A percentile compares a stretch with the other conserved stretches of the same genome.
These are phyloP conservation scores for Drosophila ogumai DNA, from an alignment of 1,140 invertebrate species.

Conservation along the genomic window DNA sequence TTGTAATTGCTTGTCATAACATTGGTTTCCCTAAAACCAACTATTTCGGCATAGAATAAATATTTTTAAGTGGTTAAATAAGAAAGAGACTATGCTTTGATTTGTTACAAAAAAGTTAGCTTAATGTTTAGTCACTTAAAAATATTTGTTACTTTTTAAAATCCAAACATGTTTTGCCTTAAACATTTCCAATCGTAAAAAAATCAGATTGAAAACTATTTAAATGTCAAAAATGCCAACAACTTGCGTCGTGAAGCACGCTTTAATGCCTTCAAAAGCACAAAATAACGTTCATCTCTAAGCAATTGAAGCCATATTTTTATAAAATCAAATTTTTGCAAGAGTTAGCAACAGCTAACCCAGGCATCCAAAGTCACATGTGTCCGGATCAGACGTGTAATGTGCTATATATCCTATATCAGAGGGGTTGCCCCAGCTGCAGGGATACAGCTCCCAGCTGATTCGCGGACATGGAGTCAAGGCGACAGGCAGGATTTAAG, in stretches of 20 bases:
- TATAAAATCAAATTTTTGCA: conserved; percentile 17
- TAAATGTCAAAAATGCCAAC: not conserved
- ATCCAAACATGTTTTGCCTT: not conserved
- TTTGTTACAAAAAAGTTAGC: too few species aligned
- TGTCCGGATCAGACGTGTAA: conserved; percentile 36
- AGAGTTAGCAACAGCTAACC: conserved; percentile 5
- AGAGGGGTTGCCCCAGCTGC: conserved; percentile 12
- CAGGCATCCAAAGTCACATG: conserved; percentile 25
- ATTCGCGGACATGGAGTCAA: not conserved
- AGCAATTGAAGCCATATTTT: conserved; percentile 17
- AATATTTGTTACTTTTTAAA: not conserved
- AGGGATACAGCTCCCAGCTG: not conserved
- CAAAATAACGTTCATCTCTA: conserved; percentile 11
- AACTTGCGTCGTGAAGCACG: too few species aligned
- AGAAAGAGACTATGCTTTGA: too few species aligned
- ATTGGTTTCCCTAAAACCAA: not conserved
- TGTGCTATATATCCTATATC: conserved; percentile 20
- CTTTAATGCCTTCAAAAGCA: not conserved
- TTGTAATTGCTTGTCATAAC: not conserved
- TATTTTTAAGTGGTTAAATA: too few species aligned
- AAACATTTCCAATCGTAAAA: not conserved
- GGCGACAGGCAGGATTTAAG: not conserved
- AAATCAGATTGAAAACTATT: not conserved
- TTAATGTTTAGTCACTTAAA: not conserved
- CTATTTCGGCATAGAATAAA: too few species aligned